These are phyloP conservation scores for Tadarida brasiliensis DNA, from an alignment of 2,797 vertebrate genomes.

Conservation along the genomic window DNA sequence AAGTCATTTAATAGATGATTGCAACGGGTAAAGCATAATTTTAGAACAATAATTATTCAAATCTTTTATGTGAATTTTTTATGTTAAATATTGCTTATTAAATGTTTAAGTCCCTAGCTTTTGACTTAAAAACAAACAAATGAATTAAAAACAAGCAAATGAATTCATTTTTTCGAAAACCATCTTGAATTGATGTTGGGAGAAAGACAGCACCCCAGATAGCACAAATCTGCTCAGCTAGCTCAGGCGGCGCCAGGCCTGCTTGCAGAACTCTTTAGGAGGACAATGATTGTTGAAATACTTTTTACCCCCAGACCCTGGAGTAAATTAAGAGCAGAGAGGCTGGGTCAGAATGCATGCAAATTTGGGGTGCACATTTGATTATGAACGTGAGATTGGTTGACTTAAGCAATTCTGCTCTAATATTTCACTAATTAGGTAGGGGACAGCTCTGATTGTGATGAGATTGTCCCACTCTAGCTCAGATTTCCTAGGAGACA, in stretches of 20 bases:
- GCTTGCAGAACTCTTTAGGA: constrained; percentile 32
- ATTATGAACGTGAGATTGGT: constrained; percentile 77
- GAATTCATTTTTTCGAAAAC: constrained; percentile 54
- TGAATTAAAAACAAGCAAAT: background rate
- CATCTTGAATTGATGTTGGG: background rate
- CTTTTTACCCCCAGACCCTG: constrained; percentile 64
- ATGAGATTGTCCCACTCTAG: constrained; percentile 83
- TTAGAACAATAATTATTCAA: constrained; percentile 26
- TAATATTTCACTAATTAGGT: constrained; percentile 86
- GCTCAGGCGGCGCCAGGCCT: background rate
- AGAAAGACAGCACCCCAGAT: background rate
- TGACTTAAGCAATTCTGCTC: constrained; percentile 82
- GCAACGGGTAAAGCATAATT: constrained; percentile 14
- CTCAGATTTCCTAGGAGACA: constrained; percentile 86
- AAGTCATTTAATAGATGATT: constrained; percentile 20
- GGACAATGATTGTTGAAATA: constrained; percentile 52
- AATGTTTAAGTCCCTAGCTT: constrained; percentile 32
- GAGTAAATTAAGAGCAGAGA: constrained; percentile 66
- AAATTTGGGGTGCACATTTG: constrained; percentile 75
- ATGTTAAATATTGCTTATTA: constrained; percentile 34
- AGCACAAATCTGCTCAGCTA: background rate
- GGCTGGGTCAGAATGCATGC: constrained; percentile 22
- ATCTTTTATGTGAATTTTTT: constrained; percentile 39
- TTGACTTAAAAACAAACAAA: constrained; percentile 45
- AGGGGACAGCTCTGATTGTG: constrained; percentile 80